These are phyloP conservation scores for Hirundo rustica DNA, from an alignment of 2,797 vertebrate species.

Conservation along the genomic window DNA sequence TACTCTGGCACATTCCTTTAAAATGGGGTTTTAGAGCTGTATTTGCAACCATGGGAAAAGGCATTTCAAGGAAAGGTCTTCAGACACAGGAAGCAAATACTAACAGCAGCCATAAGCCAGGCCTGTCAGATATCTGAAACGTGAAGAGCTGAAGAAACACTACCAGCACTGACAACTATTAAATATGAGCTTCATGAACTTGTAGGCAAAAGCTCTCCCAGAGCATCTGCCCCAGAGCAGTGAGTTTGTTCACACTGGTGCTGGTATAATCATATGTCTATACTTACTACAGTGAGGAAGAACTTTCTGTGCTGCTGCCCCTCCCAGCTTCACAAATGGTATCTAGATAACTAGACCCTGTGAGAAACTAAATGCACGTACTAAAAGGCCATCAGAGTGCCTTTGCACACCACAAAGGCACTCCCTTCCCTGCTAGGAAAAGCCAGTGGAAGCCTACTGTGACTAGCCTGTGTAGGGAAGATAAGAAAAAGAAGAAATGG, in stretches of 20 bases:
- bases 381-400: not conserved
- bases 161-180: not conserved
- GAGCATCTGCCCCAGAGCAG: not conserved
- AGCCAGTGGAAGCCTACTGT: not conserved
- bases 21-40: not conserved
- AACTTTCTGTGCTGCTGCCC: not conserved
- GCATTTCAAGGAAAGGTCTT: not conserved
- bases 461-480: not conserved
- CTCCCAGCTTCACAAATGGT: not conserved
- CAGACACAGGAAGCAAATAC: not conserved
- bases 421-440: not conserved
- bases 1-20: not conserved
- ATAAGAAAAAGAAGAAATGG: not conserved
- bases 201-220: not conserved
- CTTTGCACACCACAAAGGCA: not conserved
- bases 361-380: accelerated
- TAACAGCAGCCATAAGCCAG: not conserved
- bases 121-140: not conserved
- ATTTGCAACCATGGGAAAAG: not conserved
- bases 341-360: not conserved
- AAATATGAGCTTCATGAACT: not conserved
- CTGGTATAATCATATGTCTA: not conserved
- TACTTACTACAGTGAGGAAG: not conserved
- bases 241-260: not conserved
- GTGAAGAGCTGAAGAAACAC: not conserved